phyloP scores from a whole-genome alignment of 2,888 invertebrate species.

The Melieria omissa region DNA sequence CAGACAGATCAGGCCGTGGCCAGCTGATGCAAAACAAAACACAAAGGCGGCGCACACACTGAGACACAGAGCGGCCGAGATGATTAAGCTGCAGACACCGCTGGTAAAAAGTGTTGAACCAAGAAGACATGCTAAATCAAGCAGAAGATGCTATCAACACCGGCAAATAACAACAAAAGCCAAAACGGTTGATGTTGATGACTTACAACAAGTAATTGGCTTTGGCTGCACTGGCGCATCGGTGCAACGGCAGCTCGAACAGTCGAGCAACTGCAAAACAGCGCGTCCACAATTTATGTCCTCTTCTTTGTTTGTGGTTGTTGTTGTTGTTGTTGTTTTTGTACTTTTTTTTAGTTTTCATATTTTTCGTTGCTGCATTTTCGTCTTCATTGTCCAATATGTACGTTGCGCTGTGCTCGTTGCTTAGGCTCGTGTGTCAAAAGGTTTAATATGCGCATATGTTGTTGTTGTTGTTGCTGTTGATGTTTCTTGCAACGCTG shows the following conservation, averaged over 20 bases:
- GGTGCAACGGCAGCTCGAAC: neutral
- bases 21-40: no score
- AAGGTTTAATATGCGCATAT: constrained; percentile 9
- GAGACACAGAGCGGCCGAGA: no score
- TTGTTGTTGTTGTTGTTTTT: neutral
- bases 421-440: constrained; percentile 14
- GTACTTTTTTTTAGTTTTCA: neutral
- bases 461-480: neutral
- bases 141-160: constrained; percentile 50
- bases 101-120: constrained; percentile 43
- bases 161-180: constrained; percentile 45
- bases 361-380: neutral
- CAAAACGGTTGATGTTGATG: constrained; percentile 45
- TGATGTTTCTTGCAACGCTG: neutral
- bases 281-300: neutral
- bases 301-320: no score
- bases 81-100: no score
- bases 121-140: constrained; percentile 48
- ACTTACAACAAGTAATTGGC: constrained; percentile 43
- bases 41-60: no score
- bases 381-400: neutral
- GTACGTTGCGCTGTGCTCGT: neutral
- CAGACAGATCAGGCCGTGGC: no score
- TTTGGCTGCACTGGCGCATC: constrained; percentile 17
- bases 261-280: neutral